Evolutionary conservation across 2,113 vertebrate genomes (phyloP).

Genomic region (Pogona vitticeps): DNA sequence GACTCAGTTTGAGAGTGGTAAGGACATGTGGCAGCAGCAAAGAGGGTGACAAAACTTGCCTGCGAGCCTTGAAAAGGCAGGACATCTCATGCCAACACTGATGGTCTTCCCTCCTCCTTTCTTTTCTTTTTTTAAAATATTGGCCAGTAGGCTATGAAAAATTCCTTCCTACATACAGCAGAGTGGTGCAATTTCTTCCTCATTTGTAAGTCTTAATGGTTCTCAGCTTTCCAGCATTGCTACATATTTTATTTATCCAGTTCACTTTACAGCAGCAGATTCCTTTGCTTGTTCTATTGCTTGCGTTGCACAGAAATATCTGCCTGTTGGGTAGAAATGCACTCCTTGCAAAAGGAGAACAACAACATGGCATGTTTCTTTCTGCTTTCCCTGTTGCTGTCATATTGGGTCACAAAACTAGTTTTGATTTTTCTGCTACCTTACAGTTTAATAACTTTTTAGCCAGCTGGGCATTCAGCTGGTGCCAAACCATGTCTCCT

Average conservation of each 20-base stretch:
- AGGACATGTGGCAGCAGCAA: too few species aligned
- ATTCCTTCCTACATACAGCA: background rate
- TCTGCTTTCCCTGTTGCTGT: background rate
- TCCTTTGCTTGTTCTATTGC: background rate
- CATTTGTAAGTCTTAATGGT: background rate
- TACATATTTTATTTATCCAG: background rate
- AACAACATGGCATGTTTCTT: background rate
- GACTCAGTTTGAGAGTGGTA: background rate
- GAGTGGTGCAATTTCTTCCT: background rate
- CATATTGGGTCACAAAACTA: constrained; percentile 19
- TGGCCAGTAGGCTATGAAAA: background rate
- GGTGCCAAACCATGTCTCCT: background rate
- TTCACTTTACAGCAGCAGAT: background rate
- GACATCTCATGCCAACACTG: too few species aligned
- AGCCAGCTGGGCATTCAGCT: background rate
- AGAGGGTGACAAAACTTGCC: too few species aligned
- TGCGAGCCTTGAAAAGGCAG: too few species aligned
- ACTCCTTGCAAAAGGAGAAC: rapidly evolving
- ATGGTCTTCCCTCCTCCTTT: background rate
- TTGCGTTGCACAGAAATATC: background rate
- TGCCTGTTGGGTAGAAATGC: background rate
- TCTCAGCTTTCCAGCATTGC: background rate
- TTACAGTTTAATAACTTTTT: background rate
- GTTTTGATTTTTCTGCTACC: rapidly evolving
- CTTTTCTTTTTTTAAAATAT: background rate